Conservation (phyloP, 2,888 invertebrate genomes). For the Pomacea canaliculata region DNA sequence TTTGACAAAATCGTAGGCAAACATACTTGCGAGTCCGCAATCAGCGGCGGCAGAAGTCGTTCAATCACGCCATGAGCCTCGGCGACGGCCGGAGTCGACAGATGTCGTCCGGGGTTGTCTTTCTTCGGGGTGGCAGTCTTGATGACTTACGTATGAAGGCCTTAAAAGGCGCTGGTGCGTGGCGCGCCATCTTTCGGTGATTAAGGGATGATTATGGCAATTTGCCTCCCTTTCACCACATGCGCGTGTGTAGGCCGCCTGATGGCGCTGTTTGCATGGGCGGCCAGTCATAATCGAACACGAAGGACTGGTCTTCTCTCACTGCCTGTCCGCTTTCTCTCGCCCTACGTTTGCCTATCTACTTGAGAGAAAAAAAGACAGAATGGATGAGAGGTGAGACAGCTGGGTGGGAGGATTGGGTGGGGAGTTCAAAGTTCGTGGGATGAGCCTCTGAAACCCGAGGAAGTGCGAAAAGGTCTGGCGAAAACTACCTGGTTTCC, state of each 20-base stretch:
- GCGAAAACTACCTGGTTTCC: too few relatives aligned
- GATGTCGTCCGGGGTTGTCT: too few relatives aligned
- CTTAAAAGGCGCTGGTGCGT: not conserved
- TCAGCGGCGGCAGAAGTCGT: too few relatives aligned
- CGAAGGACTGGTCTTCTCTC: not conserved
- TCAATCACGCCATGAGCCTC: too few relatives aligned
- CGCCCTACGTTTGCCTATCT: not conserved
- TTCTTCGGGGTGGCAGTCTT: too few relatives aligned
- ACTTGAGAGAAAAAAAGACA: not conserved
- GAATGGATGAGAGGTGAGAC: not conserved
- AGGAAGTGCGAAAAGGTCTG: too few relatives aligned
- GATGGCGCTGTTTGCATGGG: not conserved
- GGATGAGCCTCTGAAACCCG: too few relatives aligned
- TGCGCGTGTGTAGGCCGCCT: conserved; percentile 3
- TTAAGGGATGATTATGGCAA: conserved; percentile 5
- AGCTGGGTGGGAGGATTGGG: not conserved
- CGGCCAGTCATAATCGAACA: conserved; percentile 2
- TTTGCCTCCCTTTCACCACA: conserved; percentile 7
- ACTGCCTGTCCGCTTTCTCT: not conserved
- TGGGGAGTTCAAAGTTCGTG: too few relatives aligned
- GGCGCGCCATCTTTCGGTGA: conserved; percentile 7
- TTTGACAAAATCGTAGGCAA: conserved; percentile 1
- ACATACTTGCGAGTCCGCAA: too few relatives aligned
- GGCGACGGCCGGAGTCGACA: too few relatives aligned
- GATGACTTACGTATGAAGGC: conserved; percentile 4